Evolutionary conservation across 2,888 invertebrate genomes (phyloP), one percentile per base, ranked within the genome.

Genomic region (Patella pellucida): DNA sequence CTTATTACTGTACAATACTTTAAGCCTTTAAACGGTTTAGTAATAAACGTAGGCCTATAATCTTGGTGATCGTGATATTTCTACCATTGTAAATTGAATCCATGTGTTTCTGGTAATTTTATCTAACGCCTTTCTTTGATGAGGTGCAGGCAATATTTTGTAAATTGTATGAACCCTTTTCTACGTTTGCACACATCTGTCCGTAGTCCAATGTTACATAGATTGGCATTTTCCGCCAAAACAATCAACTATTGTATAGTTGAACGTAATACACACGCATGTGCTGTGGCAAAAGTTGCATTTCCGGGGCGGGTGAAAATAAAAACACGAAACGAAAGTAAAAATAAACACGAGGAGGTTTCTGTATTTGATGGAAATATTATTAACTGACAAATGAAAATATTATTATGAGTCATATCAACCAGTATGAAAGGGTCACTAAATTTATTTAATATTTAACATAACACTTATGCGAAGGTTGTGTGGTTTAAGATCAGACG

Each of bases 301-400:
- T 62, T 62, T 62, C 62, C 62, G 62, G 62, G 62, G 62, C 62
- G 62, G 62, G 62, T 62, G 62, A 19, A 62, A 62, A 62, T 62
- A 19, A 23, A 62, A 62, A 62, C 62, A 62, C 19, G 23, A 62
- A 62, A 62, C 62, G 62, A 62, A 62, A 62, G 62, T 62, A 62
- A 62, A 62, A 62, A 62, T 62, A 62, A 62, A 62, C 62, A 62
- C 19, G 62, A 23, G 62, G 62, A 62, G 62, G 2, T 62, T 62
- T 62, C 62, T 62, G 19, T 23, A 23, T 12, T 19, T 23, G 62
- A 62, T 62, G 62, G 23, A 62, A 62, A 62, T 62, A 62, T 62
- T 62, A 62, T 62, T 19, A 62, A 62, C 19, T 62, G 19, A 62
- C 23, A 62, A 62, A 14, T 62, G 62, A 62, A 23, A 62, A 62